Evolutionary conservation across 2,888 invertebrate genomes (phyloP).

Genomic region (Spatulosminthurus flaviceps): DNA sequence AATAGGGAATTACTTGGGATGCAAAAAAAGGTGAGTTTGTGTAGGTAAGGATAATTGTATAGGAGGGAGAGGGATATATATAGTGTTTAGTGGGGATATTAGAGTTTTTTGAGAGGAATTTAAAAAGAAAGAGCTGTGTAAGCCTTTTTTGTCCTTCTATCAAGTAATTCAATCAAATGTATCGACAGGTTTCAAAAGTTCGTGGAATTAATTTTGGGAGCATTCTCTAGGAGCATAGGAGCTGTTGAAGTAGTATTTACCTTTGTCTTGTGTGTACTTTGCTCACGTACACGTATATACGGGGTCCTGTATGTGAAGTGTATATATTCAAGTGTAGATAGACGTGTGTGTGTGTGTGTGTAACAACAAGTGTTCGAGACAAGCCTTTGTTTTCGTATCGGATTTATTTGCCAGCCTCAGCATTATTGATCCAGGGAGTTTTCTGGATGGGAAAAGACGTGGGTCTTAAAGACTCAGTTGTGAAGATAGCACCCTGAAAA

Average conservation of each 20-base stretch:
- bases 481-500: neutral
- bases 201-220: neutral
- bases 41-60: too few species aligned
- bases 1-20: too few species aligned
- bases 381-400: conserved; percentile 18
- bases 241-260: conserved; percentile 9
- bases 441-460: neutral
- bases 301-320: too few species aligned
- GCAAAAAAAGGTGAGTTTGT: too few species aligned
- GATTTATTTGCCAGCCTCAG: conserved; percentile 18
- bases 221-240: neutral
- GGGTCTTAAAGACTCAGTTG: conserved; percentile 11
- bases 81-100: too few species aligned
- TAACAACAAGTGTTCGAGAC: conserved; percentile 1
- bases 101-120: neutral
- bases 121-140: neutral
- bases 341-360: neutral
- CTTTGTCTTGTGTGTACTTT: neutral
- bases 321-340: neutral
- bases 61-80: too few species aligned
- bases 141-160: neutral
- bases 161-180: neutral
- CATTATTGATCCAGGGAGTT: conserved; percentile 14
- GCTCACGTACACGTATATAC: too few species aligned
- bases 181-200: neutral